These are phyloP conservation scores for honey bee (Apis mellifera) DNA, from an alignment of 1,140 invertebrate genomes.

Conservation along the genomic window Amel_HAv3.1 CM009940.2:2930001-2930500, in stretches of 20 bases:
- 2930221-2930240: constrained; percentile 4
- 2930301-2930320: not conserved
- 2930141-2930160: not conserved
- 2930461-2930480: too few relatives aligned
- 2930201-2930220: constrained; percentile 13
- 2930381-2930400: not conserved
- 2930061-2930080: too few relatives aligned
- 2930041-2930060: too few relatives aligned
- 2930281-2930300: not conserved
- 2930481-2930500: too few relatives aligned
- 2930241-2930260: not conserved
- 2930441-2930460: too few relatives aligned
- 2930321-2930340: not conserved
- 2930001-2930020: too few relatives aligned
- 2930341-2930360: not conserved
- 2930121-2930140: not conserved
- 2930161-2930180: constrained; percentile 11
- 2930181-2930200: constrained; percentile 20
- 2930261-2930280: not conserved
- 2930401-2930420: not conserved
- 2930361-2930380: not conserved
- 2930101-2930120: too few relatives aligned
- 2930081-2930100: too few relatives aligned
- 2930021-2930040: too few relatives aligned
- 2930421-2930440: too few relatives aligned